A percentile compares a stretch with the other conserved stretches of the same genome.
Conservation (phyloP, 2,113 vertebrate genomes). For the Dasyurus viverrinus region DNA sequence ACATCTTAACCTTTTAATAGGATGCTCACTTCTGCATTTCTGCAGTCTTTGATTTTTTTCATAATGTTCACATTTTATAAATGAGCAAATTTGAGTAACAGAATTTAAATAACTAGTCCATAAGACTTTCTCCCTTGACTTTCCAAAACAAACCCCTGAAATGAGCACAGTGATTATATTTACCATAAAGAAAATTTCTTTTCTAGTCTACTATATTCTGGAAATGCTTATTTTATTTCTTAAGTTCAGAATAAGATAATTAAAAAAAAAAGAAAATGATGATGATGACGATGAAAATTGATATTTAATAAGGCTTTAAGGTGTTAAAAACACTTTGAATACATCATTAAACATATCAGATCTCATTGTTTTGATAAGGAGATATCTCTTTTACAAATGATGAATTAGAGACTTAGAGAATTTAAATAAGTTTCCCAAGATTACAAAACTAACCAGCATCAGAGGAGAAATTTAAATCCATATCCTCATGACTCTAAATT, state of each 20-base stretch:
- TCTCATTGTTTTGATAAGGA: neutral
- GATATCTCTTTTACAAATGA: neutral
- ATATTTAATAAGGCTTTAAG: neutral
- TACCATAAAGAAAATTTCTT: neutral
- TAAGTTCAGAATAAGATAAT: neutral
- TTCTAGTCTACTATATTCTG: neutral
- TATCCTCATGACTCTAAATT: neutral
- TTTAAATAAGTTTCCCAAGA: neutral
- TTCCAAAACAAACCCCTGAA: no score
- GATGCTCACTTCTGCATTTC: neutral
- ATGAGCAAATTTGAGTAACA: neutral
- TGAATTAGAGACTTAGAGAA: slow-evolving; percentile 1
- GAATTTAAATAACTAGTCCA: neutral
- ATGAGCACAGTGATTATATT: neutral
- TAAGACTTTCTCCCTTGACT: neutral
- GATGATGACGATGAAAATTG: neutral
- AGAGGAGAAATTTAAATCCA: neutral
- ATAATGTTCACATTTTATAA: neutral
- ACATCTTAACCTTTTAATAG: neutral
- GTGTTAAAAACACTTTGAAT: neutral
- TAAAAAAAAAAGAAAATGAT: no score
- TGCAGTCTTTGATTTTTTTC: neutral
- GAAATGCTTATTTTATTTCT: neutral
- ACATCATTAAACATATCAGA: neutral
- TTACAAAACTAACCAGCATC: neutral